Conservation (phyloP, 1,140 invertebrate species). For the Drosophila leontia region DNA sequence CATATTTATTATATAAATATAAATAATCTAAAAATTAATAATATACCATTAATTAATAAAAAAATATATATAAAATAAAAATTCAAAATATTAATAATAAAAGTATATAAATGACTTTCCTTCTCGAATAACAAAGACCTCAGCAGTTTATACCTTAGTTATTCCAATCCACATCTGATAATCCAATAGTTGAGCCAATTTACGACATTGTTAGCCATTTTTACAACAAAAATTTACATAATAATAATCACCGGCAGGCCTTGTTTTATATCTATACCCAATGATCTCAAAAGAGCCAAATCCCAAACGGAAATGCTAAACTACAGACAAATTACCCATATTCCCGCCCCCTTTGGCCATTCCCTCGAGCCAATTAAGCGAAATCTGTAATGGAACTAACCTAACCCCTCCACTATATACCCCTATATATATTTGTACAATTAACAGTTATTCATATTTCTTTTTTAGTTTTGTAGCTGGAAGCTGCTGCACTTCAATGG, state of each 20-base stretch:
- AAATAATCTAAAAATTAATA: too few species aligned
- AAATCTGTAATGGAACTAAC: slow-evolving; percentile 36
- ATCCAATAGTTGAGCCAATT: slow-evolving; percentile 5
- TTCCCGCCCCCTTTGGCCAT: slow-evolving; percentile 11
- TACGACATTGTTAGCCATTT: slow-evolving; percentile 36
- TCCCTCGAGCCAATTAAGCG: slow-evolving; percentile 38
- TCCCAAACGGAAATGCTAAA: slow-evolving; percentile 51
- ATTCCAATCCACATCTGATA: not conserved
- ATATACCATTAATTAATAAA: too few species aligned
- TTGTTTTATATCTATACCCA: not conserved
- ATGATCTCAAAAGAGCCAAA: slow-evolving; percentile 23
- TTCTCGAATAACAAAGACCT: not conserved
- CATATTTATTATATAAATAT: too few species aligned
- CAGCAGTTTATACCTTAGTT: not conserved
- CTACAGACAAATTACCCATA: slow-evolving; percentile 39
- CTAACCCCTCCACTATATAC: slow-evolving; percentile 15
- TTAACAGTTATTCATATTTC: slow-evolving; percentile 41
- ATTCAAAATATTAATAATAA: too few species aligned
- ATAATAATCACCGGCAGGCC: slow-evolving; percentile 35
- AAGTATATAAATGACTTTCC: not conserved
- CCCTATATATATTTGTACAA: slow-evolving; percentile 37
- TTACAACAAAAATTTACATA: slow-evolving; percentile 31
- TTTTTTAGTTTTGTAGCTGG: slow-evolving; percentile 1
- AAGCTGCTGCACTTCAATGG: slow-evolving; percentile 33
- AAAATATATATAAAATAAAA: too few species aligned